Evolutionary conservation across 2,888 invertebrate species (phyloP), one percentile per base, ranked within the genome.

Genomic region (Drosophila pullipes): DNA sequence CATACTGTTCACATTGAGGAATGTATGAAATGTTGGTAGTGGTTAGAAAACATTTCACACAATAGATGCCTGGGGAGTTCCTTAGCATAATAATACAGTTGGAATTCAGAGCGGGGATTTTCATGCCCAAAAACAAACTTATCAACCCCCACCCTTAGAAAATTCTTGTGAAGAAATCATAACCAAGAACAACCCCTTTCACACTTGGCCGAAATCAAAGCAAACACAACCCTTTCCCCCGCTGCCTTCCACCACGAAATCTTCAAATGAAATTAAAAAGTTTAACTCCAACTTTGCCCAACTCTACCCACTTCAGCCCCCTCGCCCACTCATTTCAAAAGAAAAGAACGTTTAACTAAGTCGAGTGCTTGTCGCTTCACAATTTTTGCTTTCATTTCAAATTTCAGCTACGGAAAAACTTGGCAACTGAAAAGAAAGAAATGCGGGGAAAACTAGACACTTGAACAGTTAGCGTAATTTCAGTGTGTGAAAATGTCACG

Each of bases 221-320:
- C 28, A 55, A 39, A 39, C 55, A 54, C 10, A 10, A 7, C n/a
- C 39, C n/a, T 10, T 28, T 10, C 0, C 9, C 54, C 25, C 54
- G 33, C 10, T 0, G 18, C 22, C 25, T 3, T 3, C 31, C 5
- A 22, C 54, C 49, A 49, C 31, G 52, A 72, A 61, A 60, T 55
- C 68, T 62, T 72, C 52, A 76, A 85, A 85, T 87, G 53, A 83
- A 83, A 85, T 87, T 81, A 79, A 85, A 85, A 85, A 83, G 81
- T 81, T 85, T 54, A 81, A 65, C 79, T 79, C 55, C 44, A 73
- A 72, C 69, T 75, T 77, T 54, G 47, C 33, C 30, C n/a, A 41
- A 53, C 28, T 28, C 37, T 33, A 11, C 3, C 41, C 44, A 18
- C 44, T 0, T 13, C 6, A 18, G 35, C 35, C 31, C 39, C 35